Base-by-base conservation (phyloP, 2,797 vertebrate genomes). In the Meriones psammophilus region DNA sequence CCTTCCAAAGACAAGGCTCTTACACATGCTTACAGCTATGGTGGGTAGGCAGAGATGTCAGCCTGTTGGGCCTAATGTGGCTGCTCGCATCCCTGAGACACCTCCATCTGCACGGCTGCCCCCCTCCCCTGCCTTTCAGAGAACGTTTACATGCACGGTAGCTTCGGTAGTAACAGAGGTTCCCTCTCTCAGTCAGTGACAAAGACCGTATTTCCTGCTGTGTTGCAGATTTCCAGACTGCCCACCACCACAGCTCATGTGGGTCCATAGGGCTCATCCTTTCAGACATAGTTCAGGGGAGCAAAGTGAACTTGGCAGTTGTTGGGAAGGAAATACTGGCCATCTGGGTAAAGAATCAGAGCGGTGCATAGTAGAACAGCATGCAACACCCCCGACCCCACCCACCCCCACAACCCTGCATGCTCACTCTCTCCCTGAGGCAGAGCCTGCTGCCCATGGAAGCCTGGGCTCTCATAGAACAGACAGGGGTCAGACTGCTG, bases 61-160 rank as follows among this genome's bases (percentile, higher is more conserved):
- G 68, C 10, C 10, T 13, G 36, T n/a, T 33, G 68, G 4, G 18
- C 28, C 17, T 1, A 66, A 17, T 5, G 81, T 17, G 66, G 64
- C 83, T 85, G 42, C 42, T 46, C 2, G 18, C 12, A 14, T 42
- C n/a, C 18, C 42, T 33, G 62, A 66, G 33, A 17, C 42, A 30
- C 33, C 0, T 81, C 1, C 7, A 4, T 28, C 26, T 8, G 54
- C 56, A 60, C 12, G 8, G 18, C 54, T 36, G 60, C 0, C 46
- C 39, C 20, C n/a, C 12, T 26, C 46, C 39, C 20, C 20, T 15
- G 12, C 66, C 36, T 2, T 36, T 69, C 42, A 76, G 22, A 62
- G 36, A 46, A 46, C 9, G 8, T 77, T 74, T 78, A 30, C 17
- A 5, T 26, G 10, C 50, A 3, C 20, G 8, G 39, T 81, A 30